These are phyloP conservation scores for Tetramorium alpestre DNA, from an alignment of 1,140 invertebrate species.

Conservation along the genomic window DNA sequence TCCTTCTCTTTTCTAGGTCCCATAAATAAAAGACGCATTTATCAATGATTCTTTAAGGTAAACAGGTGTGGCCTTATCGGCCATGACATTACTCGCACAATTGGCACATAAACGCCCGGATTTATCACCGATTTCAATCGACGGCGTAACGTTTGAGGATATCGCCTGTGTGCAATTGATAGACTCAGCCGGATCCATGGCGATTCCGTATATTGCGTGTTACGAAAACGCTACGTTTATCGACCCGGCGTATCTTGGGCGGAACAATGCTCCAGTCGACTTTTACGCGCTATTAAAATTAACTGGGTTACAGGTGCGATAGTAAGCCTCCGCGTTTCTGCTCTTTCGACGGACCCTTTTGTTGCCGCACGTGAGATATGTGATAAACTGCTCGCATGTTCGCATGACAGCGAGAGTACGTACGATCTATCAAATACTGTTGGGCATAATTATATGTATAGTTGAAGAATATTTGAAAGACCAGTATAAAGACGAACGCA, in stretches of 20 bases:
- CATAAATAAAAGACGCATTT: background rate
- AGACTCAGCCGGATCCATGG: background rate
- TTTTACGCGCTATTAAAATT: conserved; percentile 71
- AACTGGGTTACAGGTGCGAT: conserved; percentile 77
- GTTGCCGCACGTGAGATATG: background rate
- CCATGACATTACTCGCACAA: conserved; percentile 55
- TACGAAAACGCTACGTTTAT: conserved; percentile 58
- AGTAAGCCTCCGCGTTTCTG: conserved; percentile 14
- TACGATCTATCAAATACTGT: background rate
- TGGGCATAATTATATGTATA: background rate
- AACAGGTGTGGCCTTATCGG: conserved; percentile 53
- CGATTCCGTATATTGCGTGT: conserved; percentile 12
- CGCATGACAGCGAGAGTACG: background rate
- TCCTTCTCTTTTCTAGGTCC: background rate
- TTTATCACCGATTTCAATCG: conserved; percentile 52
- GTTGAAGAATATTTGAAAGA: background rate
- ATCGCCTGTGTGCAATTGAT: conserved; percentile 13
- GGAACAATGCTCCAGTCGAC: conserved; percentile 53
- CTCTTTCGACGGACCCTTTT: conserved; percentile 34
- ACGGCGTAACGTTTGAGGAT: background rate
- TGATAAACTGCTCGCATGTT: conserved; percentile 33
- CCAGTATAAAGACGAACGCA: background rate
- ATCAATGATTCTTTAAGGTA: background rate
- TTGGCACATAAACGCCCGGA: background rate
- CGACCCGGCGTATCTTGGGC: conserved; percentile 28